phyloP scores from a whole-genome alignment of 2,113 vertebrate species.

The Microtus pennsylvanicus region DNA sequence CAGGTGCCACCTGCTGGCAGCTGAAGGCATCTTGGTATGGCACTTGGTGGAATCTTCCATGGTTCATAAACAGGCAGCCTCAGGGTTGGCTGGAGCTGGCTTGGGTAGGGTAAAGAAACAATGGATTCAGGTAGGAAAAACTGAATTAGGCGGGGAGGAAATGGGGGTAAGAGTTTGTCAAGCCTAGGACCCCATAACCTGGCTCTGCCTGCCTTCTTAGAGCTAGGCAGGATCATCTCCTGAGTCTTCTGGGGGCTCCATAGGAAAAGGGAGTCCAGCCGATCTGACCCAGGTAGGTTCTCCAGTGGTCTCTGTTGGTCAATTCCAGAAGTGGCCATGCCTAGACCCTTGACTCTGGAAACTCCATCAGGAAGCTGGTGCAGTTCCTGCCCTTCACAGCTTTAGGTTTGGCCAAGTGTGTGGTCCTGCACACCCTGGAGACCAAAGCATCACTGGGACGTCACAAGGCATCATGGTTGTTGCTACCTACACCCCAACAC shows the following conservation, averaged over 20 bases:
- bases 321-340: rapidly evolving
- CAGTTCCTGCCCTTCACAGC: not conserved
- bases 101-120: not conserved
- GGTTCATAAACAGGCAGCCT: rapidly evolving
- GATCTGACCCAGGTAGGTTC: not conserved
- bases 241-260: not conserved
- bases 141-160: not conserved
- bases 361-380: not conserved
- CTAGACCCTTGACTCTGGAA: not conserved
- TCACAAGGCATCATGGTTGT: not conserved
- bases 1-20: conserved; percentile 56
- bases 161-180: not conserved
- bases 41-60: not conserved
- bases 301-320: too few species aligned
- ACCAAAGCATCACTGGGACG: not conserved
- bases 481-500: not conserved
- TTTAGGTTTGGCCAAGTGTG: too few species aligned
- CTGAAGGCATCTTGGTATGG: rapidly evolving
- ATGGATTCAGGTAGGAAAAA: not conserved
- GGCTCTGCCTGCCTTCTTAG: not conserved
- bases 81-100: not conserved
- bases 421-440: not conserved
- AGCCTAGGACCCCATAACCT: too few species aligned
- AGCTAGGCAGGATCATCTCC: not conserved
- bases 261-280: not conserved